Evolutionary conservation across 2,888 invertebrate genomes (phyloP), one percentile per base, ranked within the genome.

Genomic region (Helobdella robusta): DNA sequence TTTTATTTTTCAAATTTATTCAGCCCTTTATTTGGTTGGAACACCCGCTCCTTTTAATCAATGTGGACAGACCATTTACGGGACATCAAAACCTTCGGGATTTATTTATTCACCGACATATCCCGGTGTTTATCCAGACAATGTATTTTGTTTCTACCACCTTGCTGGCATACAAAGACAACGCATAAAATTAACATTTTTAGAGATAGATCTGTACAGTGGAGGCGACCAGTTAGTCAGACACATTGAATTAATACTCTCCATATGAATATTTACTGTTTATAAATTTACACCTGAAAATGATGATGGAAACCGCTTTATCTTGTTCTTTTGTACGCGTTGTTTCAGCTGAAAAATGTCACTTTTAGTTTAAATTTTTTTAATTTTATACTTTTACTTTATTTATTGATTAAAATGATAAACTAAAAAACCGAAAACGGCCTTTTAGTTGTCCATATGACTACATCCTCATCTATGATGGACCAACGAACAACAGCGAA

Each of bases 381-480:
- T n/a, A n/a, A n/a, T n/a, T n/a, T n/a, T n/a, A n/a, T n/a, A n/a
- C n/a, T n/a, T n/a, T n/a, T n/a, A n/a, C n/a, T n/a, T n/a, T n/a
- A n/a, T n/a, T n/a, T n/a, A n/a, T n/a, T n/a, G n/a, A n/a, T n/a
- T n/a, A n/a, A n/a, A n/a, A n/a, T n/a, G n/a, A n/a, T n/a, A n/a
- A n/a, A n/a, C n/a, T n/a, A n/a, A n/a, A n/a, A n/a, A n/a, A n/a
- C n/a, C n/a, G n/a, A n/a, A n/a, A n/a, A n/a, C n/a, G n/a, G n/a
- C n/a, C n/a, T n/a, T n/a, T n/a, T 82, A 97, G 97, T 81, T 98
- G 97, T 83, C 97, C 97, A 70, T 94, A 94, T 84, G 97, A 98
- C 84, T 92, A 87, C 83, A 89, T 98, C 75, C 91, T 91, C 82
- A 88, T 98, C 73, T 92, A 89, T 83, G 97, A 98, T 83, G 97